Evolutionary conservation across 2,888 invertebrate genomes (phyloP), one percentile per base, ranked within the genome.

Genomic region (Tetanocera ferruginea): DNA sequence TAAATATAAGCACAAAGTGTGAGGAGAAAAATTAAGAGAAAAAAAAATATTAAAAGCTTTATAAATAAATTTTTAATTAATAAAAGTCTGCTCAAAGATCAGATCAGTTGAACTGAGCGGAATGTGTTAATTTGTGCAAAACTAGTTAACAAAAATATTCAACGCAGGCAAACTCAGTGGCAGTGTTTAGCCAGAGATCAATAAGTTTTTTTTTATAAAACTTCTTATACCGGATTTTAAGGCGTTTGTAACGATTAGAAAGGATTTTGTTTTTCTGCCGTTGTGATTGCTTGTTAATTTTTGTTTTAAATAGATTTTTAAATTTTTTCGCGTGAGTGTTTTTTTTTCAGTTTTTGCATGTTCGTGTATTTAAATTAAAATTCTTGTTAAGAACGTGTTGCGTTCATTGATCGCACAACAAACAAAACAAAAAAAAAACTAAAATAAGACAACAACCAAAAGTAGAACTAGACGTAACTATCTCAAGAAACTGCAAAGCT

Each of bases 391-490:
- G 9, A 11, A 57, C 57, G 43, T 60, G 51, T 49, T 51, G 49
- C 75, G 55, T 52, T 75, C 75, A 67, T 67, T 67, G 75, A 75
- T 67, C 67, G 75, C 75, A 49, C 49, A 6, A 28, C 11, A 52
- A 28, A 43, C 6, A 31, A 28, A 11, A 62, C 51, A 66, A 52
- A 6, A 66, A 5, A 19, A 52, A 14, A 23, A 17, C 11, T 14
- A 67, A 23, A 14, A 5, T n/a, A n/a, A n/a, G n/a, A 75, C 66
- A 64, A 64, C 31, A 74, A 64, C 52, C 14, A 74, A 51, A 28
- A 31, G 6, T 28, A 25, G 19, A 28, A 37, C 1, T 55, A 11
- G 51, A 8, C 28, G 52, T 34, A n/a, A 71, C 67, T 11, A 74
- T 28, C 49, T 28, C 49, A 51, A 64, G 74, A 28, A 74, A 66